Percentiles rank a stretch among this genome's conserved stretches.
Evolutionary conservation across 2,797 vertebrate genomes (phyloP).

Genomic region (Neosilurus mollespiculum): DNA sequence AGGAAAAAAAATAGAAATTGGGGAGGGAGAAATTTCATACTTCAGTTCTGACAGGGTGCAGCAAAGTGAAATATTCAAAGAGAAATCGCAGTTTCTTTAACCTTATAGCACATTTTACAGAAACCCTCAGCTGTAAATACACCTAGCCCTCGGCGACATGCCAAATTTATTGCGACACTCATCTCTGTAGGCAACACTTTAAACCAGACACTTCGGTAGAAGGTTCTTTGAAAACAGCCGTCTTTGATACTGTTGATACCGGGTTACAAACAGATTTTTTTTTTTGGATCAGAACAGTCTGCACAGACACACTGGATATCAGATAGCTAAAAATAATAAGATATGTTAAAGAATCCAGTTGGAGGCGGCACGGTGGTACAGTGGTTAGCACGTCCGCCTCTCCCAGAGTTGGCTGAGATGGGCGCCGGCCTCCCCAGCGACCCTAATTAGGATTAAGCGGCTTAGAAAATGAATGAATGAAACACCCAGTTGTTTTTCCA

Average conservation of each 20-base stretch:
- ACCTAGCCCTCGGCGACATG: constrained; percentile 46
- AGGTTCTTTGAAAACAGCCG: constrained; percentile 51
- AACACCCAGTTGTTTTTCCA: not conserved
- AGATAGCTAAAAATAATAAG: too few species aligned
- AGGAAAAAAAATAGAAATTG: not conserved
- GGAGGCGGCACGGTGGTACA: too few species aligned
- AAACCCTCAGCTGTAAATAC: constrained; percentile 38
- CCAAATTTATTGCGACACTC: constrained; percentile 70
- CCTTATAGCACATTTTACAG: not conserved
- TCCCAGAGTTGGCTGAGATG: too few species aligned
- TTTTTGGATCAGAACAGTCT: not conserved
- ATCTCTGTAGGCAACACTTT: constrained; percentile 69
- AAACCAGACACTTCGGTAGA: constrained; percentile 68
- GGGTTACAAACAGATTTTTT: constrained; percentile 53
- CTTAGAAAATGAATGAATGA: not conserved
- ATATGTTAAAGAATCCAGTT: too few species aligned
- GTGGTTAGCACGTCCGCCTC: too few species aligned
- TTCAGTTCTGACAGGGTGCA: not conserved
- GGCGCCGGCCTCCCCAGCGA: too few species aligned
- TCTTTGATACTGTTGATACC: constrained; percentile 69
- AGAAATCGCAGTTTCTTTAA: constrained; percentile 14
- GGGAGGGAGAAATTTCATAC: not conserved
- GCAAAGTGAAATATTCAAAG: constrained; percentile 19
- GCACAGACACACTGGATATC: not conserved
- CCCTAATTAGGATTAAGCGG: too few species aligned